Conservation (phyloP, 2,888 invertebrate genomes). For the Drosophila testacea region DNA sequence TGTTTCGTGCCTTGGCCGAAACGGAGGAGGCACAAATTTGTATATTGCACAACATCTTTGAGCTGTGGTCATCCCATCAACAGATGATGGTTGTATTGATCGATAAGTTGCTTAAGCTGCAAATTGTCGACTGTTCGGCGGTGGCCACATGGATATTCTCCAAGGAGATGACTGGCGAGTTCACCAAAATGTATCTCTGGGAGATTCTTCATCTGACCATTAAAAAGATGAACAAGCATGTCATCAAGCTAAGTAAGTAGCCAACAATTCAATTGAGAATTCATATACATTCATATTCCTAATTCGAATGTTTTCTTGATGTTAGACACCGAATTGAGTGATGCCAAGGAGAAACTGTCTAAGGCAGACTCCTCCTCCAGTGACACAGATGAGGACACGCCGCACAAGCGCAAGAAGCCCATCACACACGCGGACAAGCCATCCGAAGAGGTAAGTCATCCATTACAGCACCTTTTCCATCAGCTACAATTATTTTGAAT, state of each 20-base stretch:
- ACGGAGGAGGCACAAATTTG: conserved; percentile 98
- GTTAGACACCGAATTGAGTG: conserved; percentile 90
- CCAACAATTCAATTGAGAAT: no score
- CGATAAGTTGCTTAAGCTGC: conserved; percentile 98
- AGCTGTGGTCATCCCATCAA: conserved; percentile 97
- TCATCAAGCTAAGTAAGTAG: conserved; percentile 90
- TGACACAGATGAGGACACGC: conserved; percentile 91
- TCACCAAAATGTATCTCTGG: conserved; percentile 98
- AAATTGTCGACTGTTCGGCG: conserved; percentile 98
- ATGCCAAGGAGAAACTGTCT: conserved; percentile 94
- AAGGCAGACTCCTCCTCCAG: conserved; percentile 93
- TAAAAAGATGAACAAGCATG: conserved; percentile 98
- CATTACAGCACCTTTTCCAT: background rate
- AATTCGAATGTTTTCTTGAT: no score
- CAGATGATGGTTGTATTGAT: conserved; percentile 99
- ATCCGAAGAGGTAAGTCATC: conserved; percentile 87
- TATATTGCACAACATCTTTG: conserved; percentile 95
- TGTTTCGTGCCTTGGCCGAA: conserved; percentile 95
- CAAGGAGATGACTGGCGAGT: conserved; percentile 95
- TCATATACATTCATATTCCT: background rate
- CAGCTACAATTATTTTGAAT: background rate
- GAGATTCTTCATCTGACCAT: conserved; percentile 98
- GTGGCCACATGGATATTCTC: conserved; percentile 99
- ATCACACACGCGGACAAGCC: conserved; percentile 87
- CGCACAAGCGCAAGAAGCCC: conserved; percentile 85